Evolutionary conservation across 2,797 vertebrate species (phyloP).

Genomic region (Potorous gilbertii): DNA sequence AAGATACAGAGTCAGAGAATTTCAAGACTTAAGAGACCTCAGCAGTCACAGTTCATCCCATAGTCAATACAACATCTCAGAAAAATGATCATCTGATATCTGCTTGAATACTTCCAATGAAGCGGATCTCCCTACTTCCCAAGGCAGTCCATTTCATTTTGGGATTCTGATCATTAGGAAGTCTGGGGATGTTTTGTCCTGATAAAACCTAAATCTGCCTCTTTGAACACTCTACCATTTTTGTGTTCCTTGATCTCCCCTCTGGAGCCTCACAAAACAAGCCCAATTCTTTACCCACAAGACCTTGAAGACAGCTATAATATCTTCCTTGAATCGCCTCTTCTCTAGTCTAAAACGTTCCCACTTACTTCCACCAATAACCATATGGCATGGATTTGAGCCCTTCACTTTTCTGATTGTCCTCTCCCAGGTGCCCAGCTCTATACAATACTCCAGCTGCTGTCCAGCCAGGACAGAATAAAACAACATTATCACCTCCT

Average conservation of each 20-base stretch:
- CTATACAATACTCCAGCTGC: not conserved
- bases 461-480: not conserved
- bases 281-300: not conserved
- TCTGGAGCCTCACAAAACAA: not conserved
- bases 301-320: not conserved
- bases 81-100: not conserved
- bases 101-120: not conserved
- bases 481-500: not conserved
- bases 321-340: not conserved
- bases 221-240: not conserved
- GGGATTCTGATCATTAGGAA: not conserved
- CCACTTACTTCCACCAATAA: not conserved
- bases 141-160: not conserved
- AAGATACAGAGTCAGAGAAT: not conserved
- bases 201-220: not conserved
- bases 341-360: not conserved
- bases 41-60: not conserved
- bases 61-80: not conserved
- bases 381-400: not conserved
- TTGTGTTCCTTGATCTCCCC: not conserved
- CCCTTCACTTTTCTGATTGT: not conserved
- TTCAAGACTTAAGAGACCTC: not conserved
- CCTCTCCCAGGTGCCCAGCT: not conserved
- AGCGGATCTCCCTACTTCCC: not conserved
- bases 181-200: not conserved